Evolutionary conservation across 2,113 vertebrate species (phyloP).

Genomic region (Aepyceros melampus): DNA sequence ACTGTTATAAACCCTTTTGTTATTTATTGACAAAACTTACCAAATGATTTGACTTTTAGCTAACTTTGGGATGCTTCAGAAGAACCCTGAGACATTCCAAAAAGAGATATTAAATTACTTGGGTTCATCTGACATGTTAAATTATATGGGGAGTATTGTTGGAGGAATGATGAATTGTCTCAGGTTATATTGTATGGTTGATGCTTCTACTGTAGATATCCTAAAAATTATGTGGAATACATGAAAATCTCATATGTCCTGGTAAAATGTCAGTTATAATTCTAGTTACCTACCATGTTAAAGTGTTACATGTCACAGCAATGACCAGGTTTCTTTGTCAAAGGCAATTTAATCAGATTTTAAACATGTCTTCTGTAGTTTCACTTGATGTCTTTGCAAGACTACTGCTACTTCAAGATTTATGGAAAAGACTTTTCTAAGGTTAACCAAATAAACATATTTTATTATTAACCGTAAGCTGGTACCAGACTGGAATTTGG

Average conservation of each 20-base stretch:
- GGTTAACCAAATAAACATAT: neutral
- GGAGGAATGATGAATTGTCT: neutral
- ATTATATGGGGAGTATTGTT: neutral
- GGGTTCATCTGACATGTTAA: neutral
- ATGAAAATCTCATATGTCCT: neutral
- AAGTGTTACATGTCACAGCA: neutral
- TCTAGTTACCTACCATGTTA: neutral
- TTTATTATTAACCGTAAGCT: neutral
- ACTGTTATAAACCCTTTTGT: neutral
- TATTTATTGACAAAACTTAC: neutral
- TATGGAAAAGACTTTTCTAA: neutral
- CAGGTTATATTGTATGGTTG: neutral
- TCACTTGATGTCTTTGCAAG: neutral
- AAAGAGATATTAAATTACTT: neutral
- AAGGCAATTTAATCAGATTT: neutral
- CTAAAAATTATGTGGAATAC: neutral
- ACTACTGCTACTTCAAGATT: neutral
- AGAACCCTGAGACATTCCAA: neutral
- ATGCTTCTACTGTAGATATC: neutral
- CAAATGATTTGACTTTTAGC: neutral
- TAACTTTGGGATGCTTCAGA: neutral
- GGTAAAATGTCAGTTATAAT: neutral
- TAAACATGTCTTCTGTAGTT: neutral
- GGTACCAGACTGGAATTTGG: neutral
- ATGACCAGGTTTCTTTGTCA: neutral